A percentile compares a stretch with the other conserved stretches of the same genome.
Evolutionary conservation across 2,113 vertebrate genomes (phyloP).

Genomic region (Pelusios castaneus): DNA sequence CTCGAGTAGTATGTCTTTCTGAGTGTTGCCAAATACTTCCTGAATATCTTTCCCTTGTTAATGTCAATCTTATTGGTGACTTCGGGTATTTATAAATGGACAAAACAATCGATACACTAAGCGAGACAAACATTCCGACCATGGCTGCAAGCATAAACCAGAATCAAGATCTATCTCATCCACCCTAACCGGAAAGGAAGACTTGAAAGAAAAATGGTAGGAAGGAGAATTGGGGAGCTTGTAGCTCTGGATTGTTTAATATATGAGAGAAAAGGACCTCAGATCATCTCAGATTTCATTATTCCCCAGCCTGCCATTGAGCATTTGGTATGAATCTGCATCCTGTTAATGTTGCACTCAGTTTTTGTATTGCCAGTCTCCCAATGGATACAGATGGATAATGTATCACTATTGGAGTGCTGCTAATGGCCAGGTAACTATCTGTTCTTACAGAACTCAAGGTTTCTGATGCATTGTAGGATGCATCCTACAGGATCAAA

Average conservation of each 20-base stretch:
- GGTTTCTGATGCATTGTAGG: background rate
- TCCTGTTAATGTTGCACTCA: background rate
- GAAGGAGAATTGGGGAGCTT: constrained; percentile 1
- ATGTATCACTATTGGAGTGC: background rate
- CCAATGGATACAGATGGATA: background rate
- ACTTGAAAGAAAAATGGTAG: background rate
- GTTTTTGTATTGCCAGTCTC: background rate
- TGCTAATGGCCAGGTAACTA: background rate
- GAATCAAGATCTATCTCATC: background rate
- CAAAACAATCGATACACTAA: background rate
- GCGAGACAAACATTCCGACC: background rate
- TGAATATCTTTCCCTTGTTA: constrained; percentile 25
- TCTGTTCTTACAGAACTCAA: background rate
- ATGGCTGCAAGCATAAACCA: background rate
- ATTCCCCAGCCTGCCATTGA: background rate
- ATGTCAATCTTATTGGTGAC: background rate
- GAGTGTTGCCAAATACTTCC: background rate
- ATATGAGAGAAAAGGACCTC: background rate
- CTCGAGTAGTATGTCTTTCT: background rate
- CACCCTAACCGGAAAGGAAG: background rate
- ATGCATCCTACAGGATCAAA: background rate
- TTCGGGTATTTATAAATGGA: background rate
- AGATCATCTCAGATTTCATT: background rate
- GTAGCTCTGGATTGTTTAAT: background rate
- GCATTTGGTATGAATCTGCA: constrained; percentile 24